These are phyloP conservation scores for Ictidomys tridecemlineatus DNA, from an alignment of 2,113 vertebrate species.

Conservation along the genomic window DNA sequence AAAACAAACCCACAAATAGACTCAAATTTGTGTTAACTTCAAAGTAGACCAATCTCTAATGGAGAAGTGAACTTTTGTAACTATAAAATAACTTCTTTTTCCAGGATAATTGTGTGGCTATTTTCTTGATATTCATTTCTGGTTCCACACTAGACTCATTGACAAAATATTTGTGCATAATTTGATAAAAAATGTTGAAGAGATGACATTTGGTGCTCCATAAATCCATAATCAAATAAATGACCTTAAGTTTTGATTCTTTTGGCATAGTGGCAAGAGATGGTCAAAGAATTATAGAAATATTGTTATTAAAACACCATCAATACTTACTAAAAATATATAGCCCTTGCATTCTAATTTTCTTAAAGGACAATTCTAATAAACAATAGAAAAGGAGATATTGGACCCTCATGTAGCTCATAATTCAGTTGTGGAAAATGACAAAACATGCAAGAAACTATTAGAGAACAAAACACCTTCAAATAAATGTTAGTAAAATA, in stretches of 20 bases:
- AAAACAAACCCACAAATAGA: neutral
- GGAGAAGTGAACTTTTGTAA: neutral
- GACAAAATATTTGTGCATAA: neutral
- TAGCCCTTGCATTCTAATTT: neutral
- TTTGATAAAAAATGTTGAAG: neutral
- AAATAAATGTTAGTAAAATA: conserved; percentile 14
- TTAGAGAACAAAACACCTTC: neutral
- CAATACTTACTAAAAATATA: neutral
- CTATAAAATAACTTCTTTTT: neutral
- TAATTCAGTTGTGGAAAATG: neutral
- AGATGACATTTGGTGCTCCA: neutral
- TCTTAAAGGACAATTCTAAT: neutral
- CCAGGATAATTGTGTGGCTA: neutral
- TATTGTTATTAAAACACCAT: neutral
- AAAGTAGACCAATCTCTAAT: neutral
- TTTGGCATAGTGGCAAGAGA: neutral
- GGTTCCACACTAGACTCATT: neutral
- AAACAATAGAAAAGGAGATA: neutral
- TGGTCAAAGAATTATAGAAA: neutral
- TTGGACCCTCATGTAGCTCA: neutral
- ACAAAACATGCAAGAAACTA: neutral
- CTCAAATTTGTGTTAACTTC: neutral
- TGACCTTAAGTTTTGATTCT: neutral
- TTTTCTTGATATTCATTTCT: neutral
- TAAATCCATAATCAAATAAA: neutral